Evolutionary conservation across 2,888 invertebrate species (phyloP).

Genomic region (Periphyllus acericola): DNA sequence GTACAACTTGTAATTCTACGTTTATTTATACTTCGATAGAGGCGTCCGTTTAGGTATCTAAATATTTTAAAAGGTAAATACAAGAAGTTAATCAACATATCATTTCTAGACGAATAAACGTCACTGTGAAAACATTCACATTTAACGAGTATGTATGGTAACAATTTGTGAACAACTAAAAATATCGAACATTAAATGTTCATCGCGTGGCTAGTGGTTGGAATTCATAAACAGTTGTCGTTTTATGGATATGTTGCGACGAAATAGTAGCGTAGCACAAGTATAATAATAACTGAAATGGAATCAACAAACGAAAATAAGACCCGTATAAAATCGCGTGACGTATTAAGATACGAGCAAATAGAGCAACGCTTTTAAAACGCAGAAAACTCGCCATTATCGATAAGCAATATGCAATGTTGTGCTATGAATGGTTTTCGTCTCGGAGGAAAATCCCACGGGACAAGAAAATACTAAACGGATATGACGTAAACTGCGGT

Average conservation of each 20-base stretch:
- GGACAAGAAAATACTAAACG: neutral
- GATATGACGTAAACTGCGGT: neutral
- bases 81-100: neutral
- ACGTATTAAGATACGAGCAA: neutral
- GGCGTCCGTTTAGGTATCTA: neutral
- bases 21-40: no score
- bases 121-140: neutral
- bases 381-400: neutral
- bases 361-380: neutral
- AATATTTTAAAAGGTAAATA: neutral
- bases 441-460: neutral
- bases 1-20: no score
- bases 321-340: conserved; percentile 29
- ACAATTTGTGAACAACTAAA: neutral
- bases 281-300: conserved; percentile 19
- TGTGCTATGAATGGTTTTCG: neutral
- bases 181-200: conserved; percentile 20
- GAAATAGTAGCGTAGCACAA: neutral
- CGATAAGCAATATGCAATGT: neutral
- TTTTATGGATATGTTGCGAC: conserved; percentile 31
- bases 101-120: neutral
- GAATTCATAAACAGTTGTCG: conserved; percentile 26
- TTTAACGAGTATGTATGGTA: neutral
- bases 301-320: conserved; percentile 36
- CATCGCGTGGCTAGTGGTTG: neutral